These are phyloP conservation scores for Steatornis caripensis DNA, from an alignment of 2,113 vertebrate genomes.

Conservation along the genomic window DNA sequence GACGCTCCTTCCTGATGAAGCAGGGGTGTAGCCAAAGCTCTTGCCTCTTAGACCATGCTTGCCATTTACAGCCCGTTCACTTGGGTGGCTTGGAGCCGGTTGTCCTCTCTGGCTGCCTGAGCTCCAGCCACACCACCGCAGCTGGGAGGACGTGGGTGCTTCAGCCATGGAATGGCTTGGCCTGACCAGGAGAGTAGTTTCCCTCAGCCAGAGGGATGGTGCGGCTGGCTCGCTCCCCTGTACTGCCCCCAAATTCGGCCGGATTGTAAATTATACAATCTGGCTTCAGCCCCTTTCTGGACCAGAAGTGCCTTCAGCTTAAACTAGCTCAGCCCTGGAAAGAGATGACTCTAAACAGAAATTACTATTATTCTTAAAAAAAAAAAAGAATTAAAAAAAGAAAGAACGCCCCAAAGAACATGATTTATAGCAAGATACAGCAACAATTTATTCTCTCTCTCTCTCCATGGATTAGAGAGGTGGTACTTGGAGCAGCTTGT, in stretches of 20 bases:
- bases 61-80: fast-evolving
- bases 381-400: background rate
- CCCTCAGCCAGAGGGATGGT: background rate
- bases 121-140: background rate
- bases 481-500: conserved; percentile 79
- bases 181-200: background rate
- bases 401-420: conserved; percentile 12
- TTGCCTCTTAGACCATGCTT: fast-evolving
- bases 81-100: too few species aligned
- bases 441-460: conserved; percentile 73
- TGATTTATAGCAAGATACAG: conserved; percentile 63
- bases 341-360: background rate
- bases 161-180: background rate
- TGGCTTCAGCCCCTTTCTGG: background rate
- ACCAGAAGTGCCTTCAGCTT: background rate
- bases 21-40: background rate
- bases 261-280: background rate
- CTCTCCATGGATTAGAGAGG: conserved; percentile 74
- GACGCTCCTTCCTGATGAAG: background rate
- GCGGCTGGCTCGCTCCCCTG: fast-evolving
- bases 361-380: background rate
- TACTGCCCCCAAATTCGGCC: fast-evolving
- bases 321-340: background rate
- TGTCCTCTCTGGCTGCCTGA: background rate
- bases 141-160: background rate